Evolutionary conservation across 1,140 invertebrate species (phyloP), one percentile per base, ranked within the genome.

Genomic region (Scylla paramamosain): DNA sequence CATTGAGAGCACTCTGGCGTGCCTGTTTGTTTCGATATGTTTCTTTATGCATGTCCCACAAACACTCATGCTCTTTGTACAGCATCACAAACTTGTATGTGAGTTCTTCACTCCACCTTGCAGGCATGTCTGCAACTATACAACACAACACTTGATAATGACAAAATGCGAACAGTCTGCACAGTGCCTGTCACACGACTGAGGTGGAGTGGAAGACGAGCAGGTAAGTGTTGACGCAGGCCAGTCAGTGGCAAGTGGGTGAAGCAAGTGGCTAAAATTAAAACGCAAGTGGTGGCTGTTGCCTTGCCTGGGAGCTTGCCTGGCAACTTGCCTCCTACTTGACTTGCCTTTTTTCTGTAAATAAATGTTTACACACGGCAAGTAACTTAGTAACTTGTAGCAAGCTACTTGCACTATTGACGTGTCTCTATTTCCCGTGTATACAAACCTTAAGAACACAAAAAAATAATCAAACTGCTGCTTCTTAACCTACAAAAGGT

Each of bases 361-460:
- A 31, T 45, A 39, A n/a, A 92, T 92, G 91, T 92, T 29, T 92
- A 92, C 52, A 92, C 91, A 83, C 32, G 91, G 91, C 91, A 92
- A 83, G 12, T 32, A 92, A 67, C 77, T 82, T 92, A 83, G 12
- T 32, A 92, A 67, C 77, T 82, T 92, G 77, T 92, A 77, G 2
- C 67, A 82, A 77, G 52, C 59, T 52, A 91, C 90, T 91, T 46
- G 91, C 77, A 92, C 91, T 83, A 0, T 31, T 92, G 67, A 7
- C 91, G 82, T 92, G 32, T 92, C 91, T 45, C 52, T 82, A 77
- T 59, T 92, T 92, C 91, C 91, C 91, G 91, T 83, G 91, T 83
- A 92, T 6, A 82, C 91, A 59, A 92, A 59, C n/a, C 91, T 92
- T 92, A 0, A 52, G 39, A 29, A 45, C 6, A 84, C 25, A n/a